Base-by-base conservation (phyloP, 1,140 invertebrate species). In the Ditylenchus dipsaci region DNA sequence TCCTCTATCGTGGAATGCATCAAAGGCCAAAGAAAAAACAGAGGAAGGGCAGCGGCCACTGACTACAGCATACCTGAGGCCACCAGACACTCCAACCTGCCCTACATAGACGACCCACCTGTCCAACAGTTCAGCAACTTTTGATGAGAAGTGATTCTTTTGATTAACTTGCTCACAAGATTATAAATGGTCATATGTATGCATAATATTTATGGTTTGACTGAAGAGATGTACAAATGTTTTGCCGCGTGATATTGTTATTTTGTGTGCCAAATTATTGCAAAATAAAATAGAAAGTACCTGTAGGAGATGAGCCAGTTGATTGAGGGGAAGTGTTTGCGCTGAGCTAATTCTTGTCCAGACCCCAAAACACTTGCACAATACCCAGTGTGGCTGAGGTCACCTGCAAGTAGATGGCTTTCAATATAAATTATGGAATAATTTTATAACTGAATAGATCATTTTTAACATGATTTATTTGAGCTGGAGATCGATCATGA, bases 221-320 rank as follows among this genome's bases (percentile, higher is more conserved):
- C 11, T 38, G 33, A 38, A 5, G 33, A 11, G 33, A 11, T 38
- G 33, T 38, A 5, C 3, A 38, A 38, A 38, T 3, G 33, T 11
- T 38, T 11, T 38, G 11, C 3, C 33, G 33, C 11, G 33, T 38
- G 33, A 38, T 38, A 5, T 38, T 38, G 33, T 38, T 38, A 5
- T 38, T 38, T 11, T 11, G 11, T 38, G 33, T 38, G 3, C 33
- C 33, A 11, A 38, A 38, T 38, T 38, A 38, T n/a, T n/a, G 33
- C 33, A 62, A 47, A 33, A 76, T 38, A 38, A 67, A 49, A 33
- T 19, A 82, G 78, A 38, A 67, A 49, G 30, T 19, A 82, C 80
- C 83, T 91, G 88, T 98, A 98, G 0, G 93, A 97, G 84, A 98
- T 97, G 65, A 98, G 88, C 96, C 96, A 99, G 86, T 99, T 99